These are phyloP conservation scores for Clistopyga incitator DNA, from an alignment of 2,888 invertebrate species.

Conservation along the genomic window DNA sequence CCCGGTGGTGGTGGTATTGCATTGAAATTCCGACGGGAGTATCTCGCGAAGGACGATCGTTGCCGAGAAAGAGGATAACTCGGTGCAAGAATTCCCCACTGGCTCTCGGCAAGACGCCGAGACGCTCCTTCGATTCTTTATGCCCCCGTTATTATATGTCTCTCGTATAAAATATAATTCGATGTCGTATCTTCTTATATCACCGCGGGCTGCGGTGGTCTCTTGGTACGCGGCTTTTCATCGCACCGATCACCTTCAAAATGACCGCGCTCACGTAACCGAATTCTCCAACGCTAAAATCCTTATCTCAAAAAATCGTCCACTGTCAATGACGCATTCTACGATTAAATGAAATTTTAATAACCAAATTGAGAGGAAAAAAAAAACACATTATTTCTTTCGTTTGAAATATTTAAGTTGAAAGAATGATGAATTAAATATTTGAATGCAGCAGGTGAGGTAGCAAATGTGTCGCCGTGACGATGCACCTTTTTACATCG, in stretches of 20 bases:
- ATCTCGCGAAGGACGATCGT: conserved; percentile 40
- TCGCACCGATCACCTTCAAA: conserved; percentile 55
- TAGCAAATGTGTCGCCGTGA: conserved; percentile 3
- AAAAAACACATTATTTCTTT: too few species aligned
- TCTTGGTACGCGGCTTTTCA: conserved; percentile 30
- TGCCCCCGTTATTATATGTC: conserved; percentile 34
- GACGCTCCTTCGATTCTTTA: conserved; percentile 31
- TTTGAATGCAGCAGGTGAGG: conserved; percentile 39
- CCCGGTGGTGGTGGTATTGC: conserved; percentile 22
- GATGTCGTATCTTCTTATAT: conserved; percentile 44
- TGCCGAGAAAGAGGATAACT: conserved; percentile 14
- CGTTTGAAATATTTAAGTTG: too few species aligned
- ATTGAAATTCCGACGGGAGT: conserved; percentile 55
- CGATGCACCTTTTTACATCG: conserved; percentile 22
- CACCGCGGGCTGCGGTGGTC: conserved; percentile 8
- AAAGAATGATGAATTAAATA: conserved; percentile 13
- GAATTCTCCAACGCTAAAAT: too few species aligned
- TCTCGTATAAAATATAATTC: conserved; percentile 56
- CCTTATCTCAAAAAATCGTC: conserved; percentile 39
- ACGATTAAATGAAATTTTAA: too few species aligned
- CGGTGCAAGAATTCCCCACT: conserved; percentile 7
- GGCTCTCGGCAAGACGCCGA: background rate
- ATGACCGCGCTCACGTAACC: conserved; percentile 38
- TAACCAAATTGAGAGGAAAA: too few species aligned
- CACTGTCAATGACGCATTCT: background rate